Conservation (phyloP, 1,140 invertebrate species). For the Pemphigus obesinymphae region DNA sequence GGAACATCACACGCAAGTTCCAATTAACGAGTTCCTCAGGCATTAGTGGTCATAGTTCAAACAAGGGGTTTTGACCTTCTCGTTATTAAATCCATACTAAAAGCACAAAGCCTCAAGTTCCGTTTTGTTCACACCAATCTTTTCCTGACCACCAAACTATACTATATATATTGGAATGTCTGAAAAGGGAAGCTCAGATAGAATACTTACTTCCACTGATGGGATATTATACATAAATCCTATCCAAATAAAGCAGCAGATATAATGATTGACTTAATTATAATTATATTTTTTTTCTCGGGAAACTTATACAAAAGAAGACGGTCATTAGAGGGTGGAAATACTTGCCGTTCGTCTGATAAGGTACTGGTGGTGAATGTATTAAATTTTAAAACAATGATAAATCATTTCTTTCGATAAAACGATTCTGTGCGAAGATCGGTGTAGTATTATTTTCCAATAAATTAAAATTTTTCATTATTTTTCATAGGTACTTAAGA, state of each 20-base stretch:
- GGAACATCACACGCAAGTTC: slow-evolving; percentile 33
- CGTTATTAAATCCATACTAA: slow-evolving; percentile 15
- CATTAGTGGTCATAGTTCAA: slow-evolving; percentile 30
- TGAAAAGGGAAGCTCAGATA: background rate
- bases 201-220: background rate
- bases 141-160: slow-evolving; percentile 16
- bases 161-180: background rate
- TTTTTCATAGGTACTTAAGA: no score
- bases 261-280: no score
- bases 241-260: background rate
- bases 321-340: no score
- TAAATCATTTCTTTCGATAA: no score
- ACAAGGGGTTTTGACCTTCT: slow-evolving; percentile 19
- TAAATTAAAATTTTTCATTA: no score
- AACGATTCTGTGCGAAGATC: no score
- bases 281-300: no score
- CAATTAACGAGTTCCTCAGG: slow-evolving; percentile 30
- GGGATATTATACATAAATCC: background rate
- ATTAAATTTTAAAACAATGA: no score
- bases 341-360: no score
- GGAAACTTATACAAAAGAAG: no score
- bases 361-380: no score
- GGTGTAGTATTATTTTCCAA: no score
- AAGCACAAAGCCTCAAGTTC: slow-evolving; percentile 5
- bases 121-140: slow-evolving; percentile 29